Evolutionary conservation across 53 echinoderm and acorn worm genomes (phyloP), one percentile per base, ranked within the genome.

Genomic region (Holothuria scabra): DNA sequence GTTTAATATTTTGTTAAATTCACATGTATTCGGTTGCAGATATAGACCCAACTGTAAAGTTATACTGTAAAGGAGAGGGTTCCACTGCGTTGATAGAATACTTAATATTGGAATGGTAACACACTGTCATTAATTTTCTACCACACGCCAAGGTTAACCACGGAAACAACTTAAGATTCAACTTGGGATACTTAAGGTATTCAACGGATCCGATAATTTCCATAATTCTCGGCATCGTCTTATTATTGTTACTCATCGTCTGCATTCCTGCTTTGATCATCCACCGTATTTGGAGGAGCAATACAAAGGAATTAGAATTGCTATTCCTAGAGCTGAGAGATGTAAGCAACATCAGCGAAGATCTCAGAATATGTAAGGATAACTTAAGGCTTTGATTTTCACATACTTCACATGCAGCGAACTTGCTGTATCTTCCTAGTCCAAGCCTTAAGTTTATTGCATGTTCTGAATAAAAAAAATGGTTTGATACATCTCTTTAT

Each of bases 121-220:
- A n/a, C n/a, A n/a, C n/a, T n/a, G n/a, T n/a, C n/a, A n/a, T n/a
- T n/a, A n/a, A n/a, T n/a, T n/a, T n/a, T n/a, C n/a, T 46, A 16
- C 29, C 59, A 3, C 12, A 28, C 28, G 4, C 59, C 9, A 25
- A 61, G 21, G 48, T 83, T 75, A 67, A 74, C 3, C 48, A 64
- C 29, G 84, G 71, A 44, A 65, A 76, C 0, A 83, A 88, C 68
- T 46, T 88, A 49, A 20, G 21, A 12, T 90, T 86, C 59, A 32
- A 82, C 24, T 58, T 81, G 23, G 90, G 90, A 26, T 90, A 72
- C 58, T 46, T 90, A 3, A 4, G 46, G 21, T 86, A 90, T 48
- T 10, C 28, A 4, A 4, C 79, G 26, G 57, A 66, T 34, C 28
- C 62, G 3, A 4, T 26, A 14, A 0, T 28, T 1, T 18, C 46